phyloP scores from a whole-genome alignment of 2,797 vertebrate species.

The Carapus acus region DNA sequence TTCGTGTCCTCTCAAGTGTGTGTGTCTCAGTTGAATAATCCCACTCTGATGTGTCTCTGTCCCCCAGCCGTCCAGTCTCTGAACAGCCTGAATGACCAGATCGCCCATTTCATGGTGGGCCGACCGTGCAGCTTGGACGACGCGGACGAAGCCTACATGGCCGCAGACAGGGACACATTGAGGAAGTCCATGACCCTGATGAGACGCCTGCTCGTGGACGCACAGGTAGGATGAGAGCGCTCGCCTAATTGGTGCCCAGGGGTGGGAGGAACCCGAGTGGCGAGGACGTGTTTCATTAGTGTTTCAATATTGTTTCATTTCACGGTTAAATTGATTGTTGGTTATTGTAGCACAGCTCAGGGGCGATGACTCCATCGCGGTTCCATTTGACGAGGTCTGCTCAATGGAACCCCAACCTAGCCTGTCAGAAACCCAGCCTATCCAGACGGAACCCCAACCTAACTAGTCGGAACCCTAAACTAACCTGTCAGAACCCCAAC shows the following conservation, averaged over 20 bases:
- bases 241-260: neutral
- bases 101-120: constrained; percentile 88
- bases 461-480: no score
- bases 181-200: constrained; percentile 89
- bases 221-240: constrained; percentile 79
- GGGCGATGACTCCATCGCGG: no score
- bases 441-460: no score
- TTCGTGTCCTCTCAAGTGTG: neutral
- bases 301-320: no score
- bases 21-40: constrained; percentile 1
- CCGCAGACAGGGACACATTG: constrained; percentile 82
- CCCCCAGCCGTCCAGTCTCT: constrained; percentile 84
- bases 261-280: no score
- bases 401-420: no score
- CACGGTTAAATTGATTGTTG: no score
- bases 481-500: no score
- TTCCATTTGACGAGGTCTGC: no score
- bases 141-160: constrained; percentile 79
- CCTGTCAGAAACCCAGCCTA: no score
- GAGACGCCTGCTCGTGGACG: constrained; percentile 91
- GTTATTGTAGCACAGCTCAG: no score
- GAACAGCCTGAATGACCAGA: constrained; percentile 92
- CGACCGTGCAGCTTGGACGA: constrained; percentile 79
- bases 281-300: no score
- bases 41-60: constrained; percentile 25